Evolutionary conservation across 2,113 vertebrate genomes (phyloP), one percentile per base, ranked within the genome.

Genomic region (Synodontis membranacea): DNA sequence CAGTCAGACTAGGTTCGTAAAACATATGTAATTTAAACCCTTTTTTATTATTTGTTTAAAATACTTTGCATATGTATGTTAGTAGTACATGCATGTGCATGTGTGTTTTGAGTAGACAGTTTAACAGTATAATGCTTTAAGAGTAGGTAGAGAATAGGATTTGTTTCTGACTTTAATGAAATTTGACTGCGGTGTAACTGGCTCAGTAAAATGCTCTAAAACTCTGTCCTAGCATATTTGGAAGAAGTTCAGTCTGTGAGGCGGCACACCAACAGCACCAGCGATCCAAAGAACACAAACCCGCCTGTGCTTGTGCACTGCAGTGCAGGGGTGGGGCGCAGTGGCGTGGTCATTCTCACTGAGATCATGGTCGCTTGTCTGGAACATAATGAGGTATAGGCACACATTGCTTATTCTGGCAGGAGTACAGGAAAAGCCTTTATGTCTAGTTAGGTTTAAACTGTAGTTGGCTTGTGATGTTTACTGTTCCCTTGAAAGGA

Each of bases 231-330:
- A 99, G 98, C 98, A 0, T 99, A 98, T 89, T 92, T 99, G 84
- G 98, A 99, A 90, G 98, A 99, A 95, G 96, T 99, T 84, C 98
- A 99, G 93, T 99, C 98, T 0, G 98, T 99, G 58, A 95, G 98
- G 70, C 96, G 98, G 83, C 98, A 99, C 70, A 99, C 97, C 0
- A 98, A 98, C 93, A 97, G 97, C 91, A 96, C 96, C 21, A 96
- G 92, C 0, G 97, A 99, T 60, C 96, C 97, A 0, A 93, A 93
- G 72, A 96, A 91, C 93, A 92, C 94, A 15, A 96, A 95, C 80
- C 96, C 95, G 0, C 97, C 98, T 0, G 91, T 99, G 6, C 92
- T 99, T 92, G 97, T 99, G 42, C 98, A 99, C 88, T 99, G 98
- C 94, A 99, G 97, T 0, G 97, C 98, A 0, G 98, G 98, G 0